A percentile compares a stretch with the other conserved stretches of the same genome.
These are phyloP conservation scores for Hylyphantes graminicola DNA, from an alignment of 1,140 invertebrate genomes.

Conservation along the genomic window DNA sequence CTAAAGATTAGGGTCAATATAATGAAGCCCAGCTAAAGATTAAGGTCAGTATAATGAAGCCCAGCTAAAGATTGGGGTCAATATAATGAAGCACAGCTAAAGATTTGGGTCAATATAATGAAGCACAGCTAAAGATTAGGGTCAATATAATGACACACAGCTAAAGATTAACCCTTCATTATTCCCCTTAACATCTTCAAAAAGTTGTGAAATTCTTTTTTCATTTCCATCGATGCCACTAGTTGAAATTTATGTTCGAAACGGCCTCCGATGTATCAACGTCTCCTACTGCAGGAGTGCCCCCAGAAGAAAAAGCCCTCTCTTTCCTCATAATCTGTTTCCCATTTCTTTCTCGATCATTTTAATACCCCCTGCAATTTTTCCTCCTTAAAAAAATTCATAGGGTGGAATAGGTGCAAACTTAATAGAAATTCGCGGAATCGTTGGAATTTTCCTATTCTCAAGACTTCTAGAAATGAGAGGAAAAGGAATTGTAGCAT, in stretches of 20 bases:
- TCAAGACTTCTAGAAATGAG: conserved; percentile 11
- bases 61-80: too few species aligned
- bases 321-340: conserved; percentile 45
- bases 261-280: conserved; percentile 50
- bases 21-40: too few species aligned
- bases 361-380: background rate
- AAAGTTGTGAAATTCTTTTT: conserved; percentile 41
- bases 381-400: background rate
- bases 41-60: background rate
- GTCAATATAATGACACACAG: too few species aligned
- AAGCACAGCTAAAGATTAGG: too few species aligned
- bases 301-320: conserved; percentile 35
- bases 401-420: background rate
- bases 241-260: conserved; percentile 57
- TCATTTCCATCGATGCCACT: conserved; percentile 39
- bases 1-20: too few species aligned
- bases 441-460: conserved; percentile 6
- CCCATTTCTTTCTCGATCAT: conserved; percentile 27
- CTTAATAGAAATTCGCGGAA: conserved; percentile 18
- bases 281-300: conserved; percentile 20
- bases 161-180: background rate
- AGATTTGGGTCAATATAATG: too few species aligned
- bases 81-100: too few species aligned
- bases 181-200: background rate
- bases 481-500: background rate